phyloP scores from a whole-genome alignment of 2,888 invertebrate genomes.

The Matsumyia berberina region DNA sequence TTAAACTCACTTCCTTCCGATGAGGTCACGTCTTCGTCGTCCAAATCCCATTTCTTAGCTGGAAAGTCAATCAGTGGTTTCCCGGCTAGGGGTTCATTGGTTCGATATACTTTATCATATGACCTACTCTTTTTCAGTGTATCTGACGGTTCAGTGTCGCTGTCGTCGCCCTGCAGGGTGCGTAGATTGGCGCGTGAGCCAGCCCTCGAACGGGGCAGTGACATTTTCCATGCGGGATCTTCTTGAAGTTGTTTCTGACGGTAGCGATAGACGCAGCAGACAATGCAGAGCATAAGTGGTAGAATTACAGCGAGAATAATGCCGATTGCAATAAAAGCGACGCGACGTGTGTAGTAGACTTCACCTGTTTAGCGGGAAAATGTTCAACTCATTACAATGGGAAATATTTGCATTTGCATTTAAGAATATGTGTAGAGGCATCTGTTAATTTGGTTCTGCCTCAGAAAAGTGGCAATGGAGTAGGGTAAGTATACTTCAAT shows the following conservation, averaged over 20 bases:
- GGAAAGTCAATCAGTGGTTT: slow-evolving; percentile 92
- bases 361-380: slow-evolving; percentile 85
- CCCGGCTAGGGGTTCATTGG: slow-evolving; percentile 91
- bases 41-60: slow-evolving; percentile 91
- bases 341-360: slow-evolving; percentile 89
- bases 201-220: slow-evolving; percentile 87
- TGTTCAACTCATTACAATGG: slow-evolving; percentile 7
- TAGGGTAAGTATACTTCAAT: neutral
- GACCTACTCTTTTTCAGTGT: slow-evolving; percentile 88
- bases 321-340: slow-evolving; percentile 90
- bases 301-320: slow-evolving; percentile 90
- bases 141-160: slow-evolving; percentile 85
- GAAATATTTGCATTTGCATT: neutral
- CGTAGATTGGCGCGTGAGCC: slow-evolving; percentile 86
- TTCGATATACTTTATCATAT: slow-evolving; percentile 93
- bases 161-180: slow-evolving; percentile 84
- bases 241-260: slow-evolving; percentile 87
- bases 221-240: slow-evolving; percentile 86
- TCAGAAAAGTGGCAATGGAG: neutral
- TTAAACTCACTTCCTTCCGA: slow-evolving; percentile 87
- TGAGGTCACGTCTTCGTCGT: slow-evolving; percentile 87
- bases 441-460: neutral
- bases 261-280: slow-evolving; percentile 88
- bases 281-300: slow-evolving; percentile 87
- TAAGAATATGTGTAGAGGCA: neutral